Base-by-base conservation (phyloP, 2,113 vertebrate species). In the Oryctolagus cuniculus region DNA sequence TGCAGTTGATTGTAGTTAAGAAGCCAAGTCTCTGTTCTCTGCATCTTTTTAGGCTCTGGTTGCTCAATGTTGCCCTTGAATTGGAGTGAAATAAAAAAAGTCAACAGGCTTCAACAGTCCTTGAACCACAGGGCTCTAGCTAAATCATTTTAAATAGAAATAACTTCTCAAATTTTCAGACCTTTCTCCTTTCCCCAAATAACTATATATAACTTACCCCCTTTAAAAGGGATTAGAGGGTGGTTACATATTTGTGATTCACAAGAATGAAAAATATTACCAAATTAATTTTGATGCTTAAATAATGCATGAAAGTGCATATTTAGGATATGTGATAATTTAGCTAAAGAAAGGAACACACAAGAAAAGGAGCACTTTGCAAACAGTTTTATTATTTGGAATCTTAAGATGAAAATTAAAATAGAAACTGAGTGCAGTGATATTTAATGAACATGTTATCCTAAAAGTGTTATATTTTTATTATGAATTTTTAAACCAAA, bases 351-450 rank as follows among this genome's bases (percentile, higher is more conserved):
- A 90, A 80, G 49, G 16, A 93, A 92, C 19, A n/a, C 19, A 61
- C 22, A 91, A 24, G 72, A 92, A 78, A 66, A 61, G 13, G 15
- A 85, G 16, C 22, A 89, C 27, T 84, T 83, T 75, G 16, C 15
- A 93, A 69, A 63, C 75, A 53, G 13, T 44, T 91, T 95, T 84
- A 55, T 87, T 89, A 70, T 90, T 91, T 95, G 24, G 16, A 94
- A 73, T 95, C 22, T 84, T 72, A 78, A 91, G 85, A n/a, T 31
- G 27, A 88, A 92, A 90, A 80, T 27, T 44, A 55, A 95, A 91
- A 36, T 10, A 63, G 72, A 92, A 87, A 87, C 36, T 64, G 5
- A 10, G 63, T 64, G 19, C 44, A 77, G 27, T 79, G 49, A 82
- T 55, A 0, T 66, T 67, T 69, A 69, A 36, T 85, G 49, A 79